Percentiles rank a stretch among this genome's conserved stretches.
Evolutionary conservation across 2,888 invertebrate species (phyloP).

Genomic region (Sphaerophoria taeniata): DNA sequence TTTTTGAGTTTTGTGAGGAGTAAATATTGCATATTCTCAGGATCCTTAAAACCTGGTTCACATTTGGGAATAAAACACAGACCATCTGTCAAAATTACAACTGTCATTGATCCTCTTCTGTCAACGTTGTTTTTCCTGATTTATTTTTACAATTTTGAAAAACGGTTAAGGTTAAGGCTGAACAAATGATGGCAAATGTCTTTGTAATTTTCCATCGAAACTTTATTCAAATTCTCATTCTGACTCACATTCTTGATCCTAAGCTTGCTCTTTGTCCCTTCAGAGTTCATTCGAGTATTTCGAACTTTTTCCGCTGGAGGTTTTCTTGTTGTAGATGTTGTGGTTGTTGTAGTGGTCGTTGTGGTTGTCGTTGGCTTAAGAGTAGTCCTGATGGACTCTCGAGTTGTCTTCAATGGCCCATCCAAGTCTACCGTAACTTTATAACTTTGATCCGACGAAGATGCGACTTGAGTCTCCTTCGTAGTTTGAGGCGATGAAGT

Average conservation of each 20-base stretch:
- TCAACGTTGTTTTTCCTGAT: neutral
- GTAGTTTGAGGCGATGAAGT: slow-evolving; percentile 1
- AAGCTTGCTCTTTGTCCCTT: slow-evolving; percentile 34
- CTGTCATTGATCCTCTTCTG: slow-evolving; percentile 3
- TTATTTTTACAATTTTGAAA: neutral
- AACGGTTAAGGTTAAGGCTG: neutral
- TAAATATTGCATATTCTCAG: too few species aligned
- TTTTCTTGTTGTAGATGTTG: slow-evolving; percentile 29
- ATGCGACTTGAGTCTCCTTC: neutral
- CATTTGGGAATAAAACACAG: neutral
- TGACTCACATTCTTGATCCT: slow-evolving; percentile 50
- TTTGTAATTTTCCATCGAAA: too few species aligned
- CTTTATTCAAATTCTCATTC: slow-evolving; percentile 41
- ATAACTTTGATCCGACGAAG: slow-evolving; percentile 30
- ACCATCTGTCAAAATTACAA: too few species aligned
- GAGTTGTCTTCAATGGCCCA: slow-evolving; percentile 37
- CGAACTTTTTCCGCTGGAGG: slow-evolving; percentile 38
- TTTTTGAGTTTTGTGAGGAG: neutral
- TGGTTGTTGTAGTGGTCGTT: slow-evolving; percentile 12
- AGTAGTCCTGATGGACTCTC: slow-evolving; percentile 19
- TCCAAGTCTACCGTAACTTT: neutral
- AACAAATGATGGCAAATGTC: neutral
- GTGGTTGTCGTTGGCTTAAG: slow-evolving; percentile 16
- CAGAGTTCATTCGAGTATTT: slow-evolving; percentile 37
- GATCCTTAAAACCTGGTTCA: too few species aligned